phyloP scores from a whole-genome alignment of 2,113 vertebrate species.

The Mesoclemmys tuberculata region DNA sequence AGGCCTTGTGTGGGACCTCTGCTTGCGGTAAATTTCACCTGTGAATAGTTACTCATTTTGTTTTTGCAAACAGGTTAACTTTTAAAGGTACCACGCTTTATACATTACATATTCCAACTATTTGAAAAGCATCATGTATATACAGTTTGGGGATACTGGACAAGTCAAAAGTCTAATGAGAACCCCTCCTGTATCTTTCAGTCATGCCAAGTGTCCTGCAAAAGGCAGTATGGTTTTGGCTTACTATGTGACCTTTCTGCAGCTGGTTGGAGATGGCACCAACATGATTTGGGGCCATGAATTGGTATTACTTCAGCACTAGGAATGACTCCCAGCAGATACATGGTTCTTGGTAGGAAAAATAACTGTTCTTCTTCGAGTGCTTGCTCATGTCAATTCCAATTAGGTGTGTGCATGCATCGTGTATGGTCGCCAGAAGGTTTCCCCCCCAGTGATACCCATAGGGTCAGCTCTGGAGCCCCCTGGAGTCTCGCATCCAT shows the following conservation, averaged over 20 bases:
- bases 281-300: not conserved
- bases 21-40: not conserved
- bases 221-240: constrained; percentile 5
- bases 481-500: too few relatives aligned
- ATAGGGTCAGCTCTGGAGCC: too few relatives aligned
- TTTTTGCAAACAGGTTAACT: constrained; percentile 14
- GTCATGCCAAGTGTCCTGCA: not conserved
- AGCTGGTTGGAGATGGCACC: not conserved
- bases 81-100: not conserved
- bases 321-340: constrained; percentile 17
- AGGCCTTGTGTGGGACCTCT: not conserved
- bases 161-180: constrained; percentile 24
- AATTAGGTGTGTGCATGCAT: too few relatives aligned
- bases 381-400: too few relatives aligned
- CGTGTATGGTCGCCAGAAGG: too few relatives aligned
- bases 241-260: constrained; percentile 1
- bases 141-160: constrained; percentile 10
- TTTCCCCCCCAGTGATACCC: too few relatives aligned
- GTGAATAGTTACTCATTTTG: not conserved
- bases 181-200: not conserved
- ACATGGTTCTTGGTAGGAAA: not conserved
- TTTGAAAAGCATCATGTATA: not conserved
- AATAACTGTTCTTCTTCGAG: not conserved
- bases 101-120: not conserved
- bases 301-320: not conserved